Evolutionary conservation across 2,113 vertebrate species (phyloP), one percentile per base, ranked within the genome.

Genomic region (Nyctereutes procyonoides): DNA sequence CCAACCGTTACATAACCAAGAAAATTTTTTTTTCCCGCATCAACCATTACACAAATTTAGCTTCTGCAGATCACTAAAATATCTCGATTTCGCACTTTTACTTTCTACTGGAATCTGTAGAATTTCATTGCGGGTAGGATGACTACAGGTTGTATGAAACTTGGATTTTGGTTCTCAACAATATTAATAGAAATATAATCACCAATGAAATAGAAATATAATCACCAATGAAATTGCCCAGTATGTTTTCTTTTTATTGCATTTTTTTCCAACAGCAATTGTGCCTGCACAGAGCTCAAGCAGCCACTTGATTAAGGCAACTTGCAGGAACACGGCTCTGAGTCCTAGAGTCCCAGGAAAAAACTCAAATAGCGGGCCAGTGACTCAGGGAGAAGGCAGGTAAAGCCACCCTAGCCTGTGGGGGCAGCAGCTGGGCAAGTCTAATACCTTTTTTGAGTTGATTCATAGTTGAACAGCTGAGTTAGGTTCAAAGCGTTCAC

Each of bases 361-460:
- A 32, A 74, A 13, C 62, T 77, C 62, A 30, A n/a, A 12, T 43
- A 5, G 5, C 2, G 10, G 30, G 12, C 26, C 0, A 2, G 22
- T 48, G 65, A 28, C 15, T 22, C 13, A n/a, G 53, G 22, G 19
- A 43, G 3, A 3, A 0, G 1, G 5, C 38, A 3, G 32, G 20
- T 0, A 16, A 0, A 6, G 9, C 1, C 22, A 1, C 9, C 24
- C 3, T 1, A 8, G 3, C 19, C 2, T 24, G 3, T 0, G 1
- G 7, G 63, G 7, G 63, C n/a, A 6, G 6, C 0, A 11, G 28
- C 55, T 58, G 43, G 24, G 58, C 10, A 12, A 11, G 24, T 13
- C 80, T 3, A 32, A 26, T 67, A 8, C 1, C 71, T 74, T 24
- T 17, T 32, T 43, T 5, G 12, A 14, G 30, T 12, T 1, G 63